A percentile compares a stretch with the other conserved stretches of the same genome.
These are phyloP conservation scores for Lethrus apterus DNA, from an alignment of 1,140 invertebrate genomes.

Conservation along the genomic window DNA sequence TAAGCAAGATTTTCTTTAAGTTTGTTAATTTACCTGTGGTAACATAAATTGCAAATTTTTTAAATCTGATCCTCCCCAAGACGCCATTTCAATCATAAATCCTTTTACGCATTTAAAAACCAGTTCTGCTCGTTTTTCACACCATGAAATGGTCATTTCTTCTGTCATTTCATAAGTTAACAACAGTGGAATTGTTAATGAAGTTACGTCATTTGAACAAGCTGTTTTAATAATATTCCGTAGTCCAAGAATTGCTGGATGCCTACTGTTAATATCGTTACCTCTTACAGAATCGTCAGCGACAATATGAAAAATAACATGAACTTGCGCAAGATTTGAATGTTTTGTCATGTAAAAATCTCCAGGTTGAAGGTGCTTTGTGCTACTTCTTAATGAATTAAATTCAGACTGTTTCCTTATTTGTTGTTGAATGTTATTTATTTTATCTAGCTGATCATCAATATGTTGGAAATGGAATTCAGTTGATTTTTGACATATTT, in stretches of 20 bases:
- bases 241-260: conserved; percentile 90
- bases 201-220: conserved; percentile 87
- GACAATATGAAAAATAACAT: conserved; percentile 92
- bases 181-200: conserved; percentile 86
- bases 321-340: conserved; percentile 91
- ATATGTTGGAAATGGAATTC: conserved; percentile 88
- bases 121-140: conserved; percentile 88
- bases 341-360: conserved; percentile 93
- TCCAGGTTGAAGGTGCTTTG: conserved; percentile 65
- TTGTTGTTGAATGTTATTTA: conserved; percentile 40
- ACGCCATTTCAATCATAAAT: conserved; percentile 97
- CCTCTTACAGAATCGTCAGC: conserved; percentile 63
- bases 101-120: conserved; percentile 99
- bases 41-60: conserved; percentile 81
- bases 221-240: conserved; percentile 92
- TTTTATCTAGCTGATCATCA: conserved; percentile 76
- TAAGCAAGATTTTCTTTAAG: conserved; percentile 7
- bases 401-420: conserved; percentile 27
- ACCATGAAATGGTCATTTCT: conserved; percentile 97
- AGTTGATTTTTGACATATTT: conserved; percentile 57
- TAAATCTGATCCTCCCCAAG: conserved; percentile 83
- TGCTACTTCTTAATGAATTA: conserved; percentile 27
- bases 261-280: conserved; percentile 89
- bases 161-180: conserved; percentile 91
- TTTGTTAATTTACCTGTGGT: conserved; percentile 54